Base-by-base conservation (phyloP, 2,888 invertebrate species). In the Antitype chi region DNA sequence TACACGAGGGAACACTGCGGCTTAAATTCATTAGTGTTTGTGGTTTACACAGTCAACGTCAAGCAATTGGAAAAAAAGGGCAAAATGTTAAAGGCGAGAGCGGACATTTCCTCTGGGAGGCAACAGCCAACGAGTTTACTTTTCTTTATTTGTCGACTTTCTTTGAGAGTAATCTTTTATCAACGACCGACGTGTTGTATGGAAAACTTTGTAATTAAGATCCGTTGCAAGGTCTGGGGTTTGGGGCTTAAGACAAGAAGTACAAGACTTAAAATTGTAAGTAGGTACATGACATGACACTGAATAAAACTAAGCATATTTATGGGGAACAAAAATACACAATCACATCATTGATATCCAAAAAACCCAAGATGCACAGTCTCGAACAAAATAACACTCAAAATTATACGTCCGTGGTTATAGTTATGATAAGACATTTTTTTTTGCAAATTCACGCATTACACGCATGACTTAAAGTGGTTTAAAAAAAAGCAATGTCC, bases 191-290 rank as follows among this genome's bases (percentile, higher is more conserved):
- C 81, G 80, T 83, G 85, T 82, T 88, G 74, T 85, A 82, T 84
- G 76, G 76, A 80, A 86, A 89, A 87, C 82, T 86, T 89, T 88
- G 79, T 86, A 87, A 89, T 88, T 80, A 82, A 70, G 62, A 76
- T 64, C 67, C 23, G 74, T 68, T 68, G 60, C 55, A 73, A 78
- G 66, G 57, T 53, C 43, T 47, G 28, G 57, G 70, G 23, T 52
- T 59, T 43, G 38, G 38, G 43, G 57, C 23, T 62, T 53, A 74
- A 68, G n/a, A n/a, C n/a, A n/a, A 74, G 28, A 57, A 57, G 59
- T 68, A 2, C 52, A 43, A 49, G 60, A 80, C 25, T 71, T 70
- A 53, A 82, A 75, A 67, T 64, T 78, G 60, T 70, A 5, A 0
- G 13, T 13, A n/a, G n/a, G n/a, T 38, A 32, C 38, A 38, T 38